Evolutionary conservation across 2,888 invertebrate genomes (phyloP).

Genomic region (Alsophila aescularia): DNA sequence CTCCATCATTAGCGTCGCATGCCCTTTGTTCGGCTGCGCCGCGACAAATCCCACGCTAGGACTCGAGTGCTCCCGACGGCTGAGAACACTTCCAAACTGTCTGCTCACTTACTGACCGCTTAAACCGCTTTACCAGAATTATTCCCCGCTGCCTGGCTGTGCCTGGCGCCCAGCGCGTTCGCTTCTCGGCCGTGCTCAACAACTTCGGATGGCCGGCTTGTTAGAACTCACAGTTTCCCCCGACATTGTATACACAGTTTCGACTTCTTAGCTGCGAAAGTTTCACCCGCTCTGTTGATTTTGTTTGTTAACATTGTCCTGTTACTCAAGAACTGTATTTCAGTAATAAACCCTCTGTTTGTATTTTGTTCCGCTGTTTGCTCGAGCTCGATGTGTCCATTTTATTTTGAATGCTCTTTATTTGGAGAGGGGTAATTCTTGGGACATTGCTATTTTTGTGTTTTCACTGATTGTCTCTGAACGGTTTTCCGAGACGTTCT

Average conservation of each 20-base stretch:
- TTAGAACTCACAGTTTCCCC: constrained; percentile 69
- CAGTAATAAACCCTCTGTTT: constrained; percentile 46
- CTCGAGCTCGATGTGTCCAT: constrained; percentile 32
- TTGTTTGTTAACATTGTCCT: constrained; percentile 72
- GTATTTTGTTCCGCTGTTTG: constrained; percentile 42
- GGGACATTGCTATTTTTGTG: constrained; percentile 25
- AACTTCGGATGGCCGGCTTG: constrained; percentile 77
- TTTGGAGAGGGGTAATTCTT: constrained; percentile 29
- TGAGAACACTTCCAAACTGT: constrained; percentile 63
- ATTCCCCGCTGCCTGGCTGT: constrained; percentile 56
- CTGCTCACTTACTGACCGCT: constrained; percentile 61
- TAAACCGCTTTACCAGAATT: constrained; percentile 66
- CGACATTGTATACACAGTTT: constrained; percentile 75
- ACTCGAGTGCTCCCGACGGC: constrained; percentile 35
- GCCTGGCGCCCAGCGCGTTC: constrained; percentile 23
- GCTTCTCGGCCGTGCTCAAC: constrained; percentile 58
- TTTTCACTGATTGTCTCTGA: neutral
- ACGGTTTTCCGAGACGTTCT: neutral
- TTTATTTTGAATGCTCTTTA: constrained; percentile 29
- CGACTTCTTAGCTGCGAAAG: constrained; percentile 76
- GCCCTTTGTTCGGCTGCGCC: constrained; percentile 35
- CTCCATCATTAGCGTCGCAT: constrained; percentile 63
- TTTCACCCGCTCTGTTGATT: constrained; percentile 74
- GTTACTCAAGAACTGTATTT: constrained; percentile 56
- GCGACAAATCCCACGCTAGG: constrained; percentile 26